Conservation (phyloP, 2,888 invertebrate species). For the Drosophila histrio region DNA sequence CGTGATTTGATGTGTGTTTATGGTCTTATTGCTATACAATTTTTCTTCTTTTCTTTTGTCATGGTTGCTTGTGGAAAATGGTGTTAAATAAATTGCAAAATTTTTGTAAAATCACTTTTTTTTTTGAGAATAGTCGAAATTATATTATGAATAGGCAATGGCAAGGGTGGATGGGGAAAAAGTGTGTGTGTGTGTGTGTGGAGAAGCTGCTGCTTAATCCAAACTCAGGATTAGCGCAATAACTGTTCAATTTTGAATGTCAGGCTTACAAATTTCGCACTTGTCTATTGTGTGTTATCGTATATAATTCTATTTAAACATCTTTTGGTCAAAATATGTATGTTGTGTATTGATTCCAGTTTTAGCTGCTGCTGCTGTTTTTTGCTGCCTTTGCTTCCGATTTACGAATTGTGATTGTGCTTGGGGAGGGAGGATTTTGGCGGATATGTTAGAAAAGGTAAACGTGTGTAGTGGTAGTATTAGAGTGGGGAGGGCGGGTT, state of each 20-base stretch:
- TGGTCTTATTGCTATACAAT: conserved; percentile 63
- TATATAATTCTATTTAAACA: conserved; percentile 50
- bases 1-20: not conserved
- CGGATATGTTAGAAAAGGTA: too few relatives aligned
- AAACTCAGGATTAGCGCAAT: conserved; percentile 32
- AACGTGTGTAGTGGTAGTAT: too few relatives aligned
- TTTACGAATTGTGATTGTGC: conserved; percentile 10
- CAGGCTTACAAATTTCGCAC: conserved; percentile 63
- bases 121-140: conserved; percentile 55
- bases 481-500: too few relatives aligned
- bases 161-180: conserved; percentile 16
- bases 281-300: conserved; percentile 45
- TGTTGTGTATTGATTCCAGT: conserved; percentile 35
- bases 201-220: conserved; percentile 35
- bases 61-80: conserved; percentile 10
- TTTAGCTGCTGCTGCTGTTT: conserved; percentile 34
- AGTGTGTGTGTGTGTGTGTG: not conserved
- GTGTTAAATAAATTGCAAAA: conserved; percentile 38
- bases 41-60: conserved; percentile 22
- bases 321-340: conserved; percentile 55
- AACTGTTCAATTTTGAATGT: conserved; percentile 73
- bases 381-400: conserved; percentile 23
- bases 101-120: conserved; percentile 20
- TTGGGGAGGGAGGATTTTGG: too few relatives aligned
- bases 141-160: conserved; percentile 51